phyloP scores from a whole-genome alignment of 2,113 vertebrate genomes.

The Dendropsophus ebraccatus region DNA sequence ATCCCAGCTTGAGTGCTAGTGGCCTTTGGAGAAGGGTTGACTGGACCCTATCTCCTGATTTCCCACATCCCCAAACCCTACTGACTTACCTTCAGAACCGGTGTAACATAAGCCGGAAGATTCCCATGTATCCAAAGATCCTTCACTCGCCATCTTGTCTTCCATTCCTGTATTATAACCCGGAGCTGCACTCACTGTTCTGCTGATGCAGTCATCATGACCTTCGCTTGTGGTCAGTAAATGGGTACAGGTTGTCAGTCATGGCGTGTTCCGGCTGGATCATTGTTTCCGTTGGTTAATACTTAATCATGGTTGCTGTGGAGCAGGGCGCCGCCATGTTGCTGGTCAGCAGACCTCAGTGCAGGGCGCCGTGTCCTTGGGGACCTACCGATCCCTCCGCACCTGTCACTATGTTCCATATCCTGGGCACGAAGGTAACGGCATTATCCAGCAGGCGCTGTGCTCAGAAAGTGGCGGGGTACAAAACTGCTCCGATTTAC shows the following conservation, averaged over 20 bases:
- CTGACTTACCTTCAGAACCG: too few species aligned
- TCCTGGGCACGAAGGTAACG: conserved; percentile 21
- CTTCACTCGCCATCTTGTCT: too few species aligned
- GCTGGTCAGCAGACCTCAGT: not conserved
- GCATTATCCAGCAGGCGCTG: not conserved
- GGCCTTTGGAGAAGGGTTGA: too few species aligned
- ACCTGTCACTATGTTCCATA: not conserved
- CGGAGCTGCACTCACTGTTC: too few species aligned
- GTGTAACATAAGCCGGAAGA: too few species aligned
- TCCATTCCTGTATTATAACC: not conserved
- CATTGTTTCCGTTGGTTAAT: not conserved
- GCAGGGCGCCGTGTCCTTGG: not conserved
- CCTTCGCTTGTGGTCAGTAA: not conserved
- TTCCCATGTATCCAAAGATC: too few species aligned
- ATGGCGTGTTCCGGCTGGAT: not conserved
- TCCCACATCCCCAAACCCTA: too few species aligned
- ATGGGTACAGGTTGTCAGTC: not conserved
- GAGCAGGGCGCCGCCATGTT: not conserved
- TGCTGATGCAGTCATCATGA: too few species aligned
- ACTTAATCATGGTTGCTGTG: not conserved
- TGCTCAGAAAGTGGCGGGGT: too few species aligned
- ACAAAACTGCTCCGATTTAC: too few species aligned
- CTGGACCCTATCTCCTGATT: too few species aligned
- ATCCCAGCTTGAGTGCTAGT: too few species aligned
- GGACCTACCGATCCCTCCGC: not conserved